These are phyloP conservation scores for Eupeodes corollae DNA, from an alignment of 1,140 invertebrate species.

Conservation along the genomic window DNA sequence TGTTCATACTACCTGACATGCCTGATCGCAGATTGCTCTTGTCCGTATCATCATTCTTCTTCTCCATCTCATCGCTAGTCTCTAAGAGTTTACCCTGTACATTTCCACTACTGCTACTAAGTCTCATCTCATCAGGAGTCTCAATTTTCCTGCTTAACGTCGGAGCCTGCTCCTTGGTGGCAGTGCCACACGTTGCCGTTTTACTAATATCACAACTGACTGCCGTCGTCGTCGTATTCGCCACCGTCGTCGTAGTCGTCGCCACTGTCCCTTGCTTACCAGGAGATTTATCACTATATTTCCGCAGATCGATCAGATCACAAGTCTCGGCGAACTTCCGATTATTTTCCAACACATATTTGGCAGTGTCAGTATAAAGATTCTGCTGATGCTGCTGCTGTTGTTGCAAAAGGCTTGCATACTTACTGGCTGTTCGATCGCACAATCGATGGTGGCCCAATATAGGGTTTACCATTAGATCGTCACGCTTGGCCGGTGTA, in stretches of 20 bases:
- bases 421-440: slow-evolving; percentile 28
- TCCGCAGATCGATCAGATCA: neutral
- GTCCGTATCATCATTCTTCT: neutral
- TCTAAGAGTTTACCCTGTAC: too few relatives aligned
- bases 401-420: neutral
- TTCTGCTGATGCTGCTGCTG: neutral
- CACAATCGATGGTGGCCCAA: slow-evolving; percentile 47
- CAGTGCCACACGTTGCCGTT: too few relatives aligned
- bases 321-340: neutral
- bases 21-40: slow-evolving; percentile 19
- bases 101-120: too few relatives aligned
- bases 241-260: too few relatives aligned
- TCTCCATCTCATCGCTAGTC: too few relatives aligned
- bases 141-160: too few relatives aligned
- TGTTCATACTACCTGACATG: slow-evolving; percentile 32
- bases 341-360: neutral
- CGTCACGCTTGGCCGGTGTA: slow-evolving; percentile 33
- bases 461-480: slow-evolving; percentile 41
- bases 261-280: too few relatives aligned
- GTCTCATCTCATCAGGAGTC: too few relatives aligned
- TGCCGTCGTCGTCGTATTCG: too few relatives aligned
- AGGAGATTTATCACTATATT: neutral
- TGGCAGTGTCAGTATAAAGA: neutral
- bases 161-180: too few relatives aligned
- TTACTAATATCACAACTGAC: too few relatives aligned